phyloP scores from a whole-genome alignment of 1,140 invertebrate species.

The Centruroides sculpturatus region DNA sequence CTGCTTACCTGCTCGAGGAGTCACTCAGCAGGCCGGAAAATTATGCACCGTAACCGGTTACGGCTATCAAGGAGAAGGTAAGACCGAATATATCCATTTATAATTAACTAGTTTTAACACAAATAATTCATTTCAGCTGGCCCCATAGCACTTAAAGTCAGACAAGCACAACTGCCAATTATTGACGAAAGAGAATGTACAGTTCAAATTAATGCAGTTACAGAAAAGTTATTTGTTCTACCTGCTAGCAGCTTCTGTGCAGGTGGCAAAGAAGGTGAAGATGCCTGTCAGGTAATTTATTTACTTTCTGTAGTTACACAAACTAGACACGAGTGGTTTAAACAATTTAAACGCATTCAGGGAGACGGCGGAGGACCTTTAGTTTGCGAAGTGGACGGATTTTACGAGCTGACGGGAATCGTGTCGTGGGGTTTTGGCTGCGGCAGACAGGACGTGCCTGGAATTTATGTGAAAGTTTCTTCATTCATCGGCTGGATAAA shows the following conservation, averaged over 20 bases:
- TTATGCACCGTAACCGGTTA: slow-evolving; percentile 81
- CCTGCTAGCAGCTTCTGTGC: slow-evolving; percentile 84
- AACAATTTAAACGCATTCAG: slow-evolving; percentile 27
- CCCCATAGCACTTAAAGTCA: slow-evolving; percentile 6
- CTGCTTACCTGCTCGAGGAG: slow-evolving; percentile 70
- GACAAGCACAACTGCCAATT: slow-evolving; percentile 49
- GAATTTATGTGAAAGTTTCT: slow-evolving; percentile 84
- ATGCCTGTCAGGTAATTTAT: slow-evolving; percentile 65
- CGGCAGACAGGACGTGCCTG: slow-evolving; percentile 73
- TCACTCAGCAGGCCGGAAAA: slow-evolving; percentile 68
- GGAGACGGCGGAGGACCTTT: slow-evolving; percentile 81
- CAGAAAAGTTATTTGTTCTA: slow-evolving; percentile 80
- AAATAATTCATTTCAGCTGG: slow-evolving; percentile 2
- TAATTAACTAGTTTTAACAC: background rate
- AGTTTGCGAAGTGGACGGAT: slow-evolving; percentile 71
- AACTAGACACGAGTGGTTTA: too few relatives aligned
- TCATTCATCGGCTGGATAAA: slow-evolving; percentile 92
- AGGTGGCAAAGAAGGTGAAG: slow-evolving; percentile 75
- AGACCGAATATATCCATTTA: slow-evolving; percentile 16
- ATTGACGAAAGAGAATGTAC: slow-evolving; percentile 83
- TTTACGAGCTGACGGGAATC: slow-evolving; percentile 74
- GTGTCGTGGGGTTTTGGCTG: slow-evolving; percentile 87
- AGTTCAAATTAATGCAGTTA: slow-evolving; percentile 79
- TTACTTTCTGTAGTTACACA: too few relatives aligned
- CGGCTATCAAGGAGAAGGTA: slow-evolving; percentile 84